phyloP scores from a whole-genome alignment of 2,113 vertebrate genomes.

The Petrocephalus zakoni region DNA sequence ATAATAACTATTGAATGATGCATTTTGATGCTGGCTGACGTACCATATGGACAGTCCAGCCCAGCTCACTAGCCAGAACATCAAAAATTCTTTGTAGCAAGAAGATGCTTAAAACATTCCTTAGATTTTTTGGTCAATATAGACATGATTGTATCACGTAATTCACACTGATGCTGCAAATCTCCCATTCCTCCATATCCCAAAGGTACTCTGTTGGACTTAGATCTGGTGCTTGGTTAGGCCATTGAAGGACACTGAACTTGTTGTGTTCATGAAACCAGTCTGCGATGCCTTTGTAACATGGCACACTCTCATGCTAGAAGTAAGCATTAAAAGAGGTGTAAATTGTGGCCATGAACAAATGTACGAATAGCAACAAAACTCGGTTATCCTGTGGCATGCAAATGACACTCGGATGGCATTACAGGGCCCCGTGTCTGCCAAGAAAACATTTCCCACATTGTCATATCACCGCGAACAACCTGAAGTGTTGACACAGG shows the following conservation, averaged over 20 bases:
- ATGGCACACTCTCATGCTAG: neutral
- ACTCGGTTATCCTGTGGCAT: neutral
- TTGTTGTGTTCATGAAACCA: neutral
- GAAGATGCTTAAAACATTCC: neutral
- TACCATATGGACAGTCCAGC: neutral
- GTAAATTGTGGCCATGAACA: neutral
- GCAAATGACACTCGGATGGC: neutral
- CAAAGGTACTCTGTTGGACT: neutral
- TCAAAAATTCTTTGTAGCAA: neutral
- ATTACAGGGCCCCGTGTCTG: neutral
- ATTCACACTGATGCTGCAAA: neutral
- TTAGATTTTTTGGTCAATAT: neutral
- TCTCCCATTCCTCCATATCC: neutral
- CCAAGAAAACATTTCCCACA: neutral
- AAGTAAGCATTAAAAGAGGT: neutral
- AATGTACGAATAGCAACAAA: neutral
- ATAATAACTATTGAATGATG: neutral
- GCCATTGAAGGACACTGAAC: neutral
- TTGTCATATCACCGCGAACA: neutral
- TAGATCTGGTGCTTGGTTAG: neutral
- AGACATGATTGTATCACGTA: neutral
- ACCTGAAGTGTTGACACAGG: neutral
- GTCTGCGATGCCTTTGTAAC: neutral
- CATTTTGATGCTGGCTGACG: neutral
- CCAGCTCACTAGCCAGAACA: neutral